A percentile compares a stretch with the other conserved stretches of the same genome.
Evolutionary conservation across 2,797 vertebrate species (phyloP).

Genomic region (Mus minutoides): DNA sequence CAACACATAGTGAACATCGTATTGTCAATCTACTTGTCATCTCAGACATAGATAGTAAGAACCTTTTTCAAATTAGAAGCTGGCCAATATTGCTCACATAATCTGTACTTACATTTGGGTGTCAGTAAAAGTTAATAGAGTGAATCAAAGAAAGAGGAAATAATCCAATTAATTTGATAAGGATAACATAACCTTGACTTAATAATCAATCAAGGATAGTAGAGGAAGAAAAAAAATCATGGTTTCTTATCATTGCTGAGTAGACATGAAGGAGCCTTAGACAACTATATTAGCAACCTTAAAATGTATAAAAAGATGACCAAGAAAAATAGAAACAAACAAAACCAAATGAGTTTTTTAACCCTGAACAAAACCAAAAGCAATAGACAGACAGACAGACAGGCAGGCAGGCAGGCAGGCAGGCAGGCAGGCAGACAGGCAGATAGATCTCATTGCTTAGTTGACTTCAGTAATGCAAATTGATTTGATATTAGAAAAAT

Average conservation of each 20-base stretch:
- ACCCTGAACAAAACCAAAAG: not conserved
- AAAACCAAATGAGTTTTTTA: not conserved
- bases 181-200: not conserved
- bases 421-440: not conserved
- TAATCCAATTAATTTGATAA: not conserved
- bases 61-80: not conserved
- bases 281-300: not conserved
- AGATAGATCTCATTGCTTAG: not conserved
- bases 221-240: slow-evolving; percentile 49
- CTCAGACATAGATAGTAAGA: not conserved
- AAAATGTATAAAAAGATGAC: slow-evolving; percentile 30
- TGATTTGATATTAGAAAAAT: slow-evolving; percentile 55
- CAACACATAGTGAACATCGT: not conserved
- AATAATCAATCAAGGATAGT: slow-evolving; percentile 20
- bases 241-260: not conserved
- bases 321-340: not conserved
- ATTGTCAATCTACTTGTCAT: not conserved
- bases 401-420: not conserved
- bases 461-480: slow-evolving; percentile 3
- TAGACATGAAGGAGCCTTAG: not conserved
- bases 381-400: not conserved
- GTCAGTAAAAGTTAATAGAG: not conserved
- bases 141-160: slow-evolving; percentile 1
- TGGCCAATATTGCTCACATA: not conserved
- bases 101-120: not conserved